A percentile compares a stretch with the other conserved stretches of the same genome.
Evolutionary conservation across 2,888 invertebrate genomes (phyloP).

Genomic region (Heteropelma amictum): DNA sequence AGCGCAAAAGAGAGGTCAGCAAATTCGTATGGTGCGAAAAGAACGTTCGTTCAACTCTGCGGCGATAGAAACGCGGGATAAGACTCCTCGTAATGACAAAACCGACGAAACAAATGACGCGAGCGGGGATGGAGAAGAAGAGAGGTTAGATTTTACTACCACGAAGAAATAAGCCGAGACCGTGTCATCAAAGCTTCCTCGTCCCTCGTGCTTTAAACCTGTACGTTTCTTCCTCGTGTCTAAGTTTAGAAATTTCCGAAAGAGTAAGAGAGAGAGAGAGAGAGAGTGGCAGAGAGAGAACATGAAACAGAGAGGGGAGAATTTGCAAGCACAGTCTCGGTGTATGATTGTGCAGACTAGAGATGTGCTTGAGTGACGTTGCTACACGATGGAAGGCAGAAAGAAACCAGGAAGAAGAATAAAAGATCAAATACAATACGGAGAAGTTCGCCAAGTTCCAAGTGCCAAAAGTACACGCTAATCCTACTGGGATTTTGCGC

Average conservation of each 20-base stretch:
- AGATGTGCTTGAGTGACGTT: conserved; percentile 43
- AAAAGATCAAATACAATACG: conserved; percentile 13
- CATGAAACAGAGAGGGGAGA: background rate
- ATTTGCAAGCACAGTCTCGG: conserved; percentile 27
- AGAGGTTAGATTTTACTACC: conserved; percentile 35
- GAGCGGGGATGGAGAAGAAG: conserved; percentile 6
- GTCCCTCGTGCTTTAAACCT: conserved; percentile 2
- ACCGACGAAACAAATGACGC: conserved; percentile 7
- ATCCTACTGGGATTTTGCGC: background rate
- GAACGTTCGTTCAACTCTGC: conserved; percentile 4
- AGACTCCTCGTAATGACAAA: conserved; percentile 19
- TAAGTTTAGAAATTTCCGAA: conserved; percentile 55
- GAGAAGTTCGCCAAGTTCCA: conserved; percentile 18
- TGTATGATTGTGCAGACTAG: conserved; percentile 12
- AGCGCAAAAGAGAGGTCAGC: conserved; percentile 13
- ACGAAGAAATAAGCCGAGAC: conserved; percentile 45
- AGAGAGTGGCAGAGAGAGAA: conserved; percentile 4
- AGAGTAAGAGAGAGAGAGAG: conserved; percentile 4
- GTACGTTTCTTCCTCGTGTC: conserved; percentile 36
- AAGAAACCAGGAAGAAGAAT: background rate
- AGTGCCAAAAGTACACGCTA: background rate
- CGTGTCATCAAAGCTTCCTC: conserved; percentile 53
- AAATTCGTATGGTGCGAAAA: background rate
- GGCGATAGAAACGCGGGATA: conserved; percentile 11
- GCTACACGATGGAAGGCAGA: background rate